Evolutionary conservation across 2,888 invertebrate species (phyloP), one percentile per base, ranked within the genome.

Genomic region (Drosophila putrida): DNA sequence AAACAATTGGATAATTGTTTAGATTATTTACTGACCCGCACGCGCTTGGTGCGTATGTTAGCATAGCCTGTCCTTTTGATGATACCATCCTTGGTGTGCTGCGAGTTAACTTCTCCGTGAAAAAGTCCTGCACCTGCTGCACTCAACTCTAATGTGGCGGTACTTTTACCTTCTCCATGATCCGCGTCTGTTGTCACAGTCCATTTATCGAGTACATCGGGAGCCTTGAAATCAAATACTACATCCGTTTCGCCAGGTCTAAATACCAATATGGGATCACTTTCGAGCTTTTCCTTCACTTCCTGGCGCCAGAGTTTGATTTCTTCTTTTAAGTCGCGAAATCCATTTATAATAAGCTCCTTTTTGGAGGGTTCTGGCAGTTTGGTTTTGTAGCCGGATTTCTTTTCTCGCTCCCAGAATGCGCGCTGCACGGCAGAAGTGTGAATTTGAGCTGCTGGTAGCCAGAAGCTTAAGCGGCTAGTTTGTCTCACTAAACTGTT

Each of bases 1-100:
- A 6, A 27, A 2, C 9, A 6, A 43, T 35, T 8, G 8, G 20
- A 6, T 59, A 50, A 10, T 5, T 33, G 2, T 15, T 15, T 28
- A 0, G 4, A 9, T 4, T 8, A 6, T n/a, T 2, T 31, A 90
- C 93, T 93, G 91, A 96, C 96, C 92, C 94, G 93, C 55, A 94
- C 93, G 82, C 94, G 93, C 43, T 95, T 93, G 0, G 96, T 95
- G 72, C 94, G 94, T 53, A 98, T 94, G 83, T 96, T 96, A 78
- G 97, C 97, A 91, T 96, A 98, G 0, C 98, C 98, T 13, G 97
- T 94, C 58, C 94, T 94, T 86, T 95, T 96, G 0, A 95, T 94
- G 67, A 93, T 92, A 2, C 98, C 98, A 93, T 98, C 97, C 90
- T 96, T 96, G 0, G 97, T 96, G 10, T 96, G 93, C 64, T 94